These are phyloP conservation scores for Grus americana DNA, from an alignment of 2,113 vertebrate species.

Conservation along the genomic window DNA sequence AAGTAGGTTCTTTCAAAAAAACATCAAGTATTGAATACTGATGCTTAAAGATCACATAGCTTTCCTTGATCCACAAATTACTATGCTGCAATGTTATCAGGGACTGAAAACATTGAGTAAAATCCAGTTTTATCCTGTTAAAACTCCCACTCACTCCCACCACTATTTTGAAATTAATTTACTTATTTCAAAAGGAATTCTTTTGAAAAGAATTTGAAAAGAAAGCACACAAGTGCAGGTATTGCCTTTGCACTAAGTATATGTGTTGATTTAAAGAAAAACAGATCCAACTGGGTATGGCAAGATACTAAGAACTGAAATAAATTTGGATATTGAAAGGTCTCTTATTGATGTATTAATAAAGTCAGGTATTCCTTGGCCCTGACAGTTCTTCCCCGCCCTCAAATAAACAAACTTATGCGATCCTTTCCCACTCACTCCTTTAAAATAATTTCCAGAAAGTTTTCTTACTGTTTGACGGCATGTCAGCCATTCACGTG, in stretches of 20 bases:
- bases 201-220: background rate
- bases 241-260: background rate
- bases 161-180: background rate
- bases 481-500: fast-evolving
- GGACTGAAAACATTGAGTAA: background rate
- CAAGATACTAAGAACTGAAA: background rate
- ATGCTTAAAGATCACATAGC: background rate
- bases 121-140: background rate
- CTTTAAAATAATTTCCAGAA: background rate
- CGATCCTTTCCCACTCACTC: background rate
- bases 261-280: fast-evolving
- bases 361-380: background rate
- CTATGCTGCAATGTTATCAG: background rate
- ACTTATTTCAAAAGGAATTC: background rate
- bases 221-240: background rate
- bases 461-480: background rate
- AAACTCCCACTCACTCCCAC: background rate
- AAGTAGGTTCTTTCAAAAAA: background rate
- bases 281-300: background rate
- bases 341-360: background rate
- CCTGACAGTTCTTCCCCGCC: background rate
- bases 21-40: background rate
- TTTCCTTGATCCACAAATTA: background rate
- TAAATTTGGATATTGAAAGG: background rate
- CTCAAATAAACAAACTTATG: background rate